These are phyloP conservation scores for Nematopogon swammerdamellus DNA, from an alignment of 2,888 invertebrate species.

Conservation along the genomic window DNA sequence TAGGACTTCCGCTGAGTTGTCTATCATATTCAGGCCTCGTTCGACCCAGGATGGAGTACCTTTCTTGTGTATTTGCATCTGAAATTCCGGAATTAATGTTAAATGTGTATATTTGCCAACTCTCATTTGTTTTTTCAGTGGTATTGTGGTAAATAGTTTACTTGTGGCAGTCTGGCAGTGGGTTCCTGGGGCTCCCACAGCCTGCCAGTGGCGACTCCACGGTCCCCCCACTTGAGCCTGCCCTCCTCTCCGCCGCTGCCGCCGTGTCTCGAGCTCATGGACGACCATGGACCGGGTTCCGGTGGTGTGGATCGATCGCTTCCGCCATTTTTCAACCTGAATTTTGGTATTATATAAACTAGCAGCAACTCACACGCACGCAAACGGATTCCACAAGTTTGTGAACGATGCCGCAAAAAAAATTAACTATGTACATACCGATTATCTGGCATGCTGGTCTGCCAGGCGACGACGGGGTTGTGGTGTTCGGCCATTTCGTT, in stretches of 20 bases:
- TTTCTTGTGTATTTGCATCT: slow-evolving; percentile 51
- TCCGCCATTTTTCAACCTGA: background rate
- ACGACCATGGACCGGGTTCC: slow-evolving; percentile 33
- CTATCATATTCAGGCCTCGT: slow-evolving; percentile 52
- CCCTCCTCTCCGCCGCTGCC: slow-evolving; percentile 50
- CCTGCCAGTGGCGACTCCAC: slow-evolving; percentile 63
- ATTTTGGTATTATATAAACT: too few species aligned
- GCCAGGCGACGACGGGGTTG: slow-evolving; percentile 43
- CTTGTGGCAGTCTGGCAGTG: slow-evolving; percentile 47
- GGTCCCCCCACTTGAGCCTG: slow-evolving; percentile 71
- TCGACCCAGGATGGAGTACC: slow-evolving; percentile 57
- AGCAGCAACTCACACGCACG: too few species aligned
- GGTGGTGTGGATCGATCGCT: slow-evolving; percentile 16
- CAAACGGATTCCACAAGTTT: too few species aligned
- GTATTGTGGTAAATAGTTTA: too few species aligned
- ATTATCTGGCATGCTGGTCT: slow-evolving; percentile 35
- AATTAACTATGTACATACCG: slow-evolving; percentile 29
- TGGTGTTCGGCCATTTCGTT: slow-evolving; percentile 19
- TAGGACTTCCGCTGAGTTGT: slow-evolving; percentile 49
- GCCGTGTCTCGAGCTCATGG: slow-evolving; percentile 25
- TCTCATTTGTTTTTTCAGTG: too few species aligned
- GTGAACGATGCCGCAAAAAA: too few species aligned
- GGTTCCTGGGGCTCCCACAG: slow-evolving; percentile 63
- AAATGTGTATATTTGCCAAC: too few species aligned
- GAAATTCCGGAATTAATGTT: too few species aligned